phyloP scores from a whole-genome alignment of 2,113 vertebrate genomes.

The Grammomys dolichurus region DNA sequence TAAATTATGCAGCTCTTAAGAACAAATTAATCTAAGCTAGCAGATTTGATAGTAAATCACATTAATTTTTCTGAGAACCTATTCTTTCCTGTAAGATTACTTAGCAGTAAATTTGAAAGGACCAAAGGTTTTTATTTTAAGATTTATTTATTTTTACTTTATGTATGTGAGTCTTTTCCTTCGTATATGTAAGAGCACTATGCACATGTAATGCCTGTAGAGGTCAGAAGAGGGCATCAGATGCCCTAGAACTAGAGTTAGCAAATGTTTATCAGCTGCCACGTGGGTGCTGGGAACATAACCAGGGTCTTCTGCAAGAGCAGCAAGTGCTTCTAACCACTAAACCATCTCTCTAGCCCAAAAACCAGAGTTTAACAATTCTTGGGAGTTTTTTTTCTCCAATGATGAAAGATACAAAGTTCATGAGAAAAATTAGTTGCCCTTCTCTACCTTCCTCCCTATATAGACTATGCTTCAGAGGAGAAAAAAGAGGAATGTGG shows the following conservation, averaged over 20 bases:
- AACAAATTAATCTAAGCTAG: slow-evolving; percentile 49
- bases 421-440: slow-evolving; percentile 11
- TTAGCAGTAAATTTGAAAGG: slow-evolving; percentile 63
- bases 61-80: slow-evolving; percentile 48
- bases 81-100: slow-evolving; percentile 63
- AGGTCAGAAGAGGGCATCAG: background rate
- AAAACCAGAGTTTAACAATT: background rate
- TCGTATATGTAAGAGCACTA: background rate
- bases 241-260: background rate
- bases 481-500: background rate
- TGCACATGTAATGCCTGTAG: background rate
- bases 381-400: slow-evolving; percentile 44
- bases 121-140: background rate
- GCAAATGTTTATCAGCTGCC: background rate
- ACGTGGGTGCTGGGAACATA: background rate
- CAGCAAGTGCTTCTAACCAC: background rate
- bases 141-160: background rate
- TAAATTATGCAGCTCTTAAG: slow-evolving; percentile 66
- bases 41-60: slow-evolving; percentile 63
- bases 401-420: background rate
- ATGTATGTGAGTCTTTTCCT: background rate
- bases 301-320: background rate
- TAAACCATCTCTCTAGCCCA: background rate
- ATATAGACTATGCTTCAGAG: slow-evolving; percentile 8
- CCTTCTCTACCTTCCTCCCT: background rate